Evolutionary conservation across 1,140 invertebrate genomes (phyloP), one percentile per base, ranked within the genome.

Genomic region (Calliphora vicina): DNA sequence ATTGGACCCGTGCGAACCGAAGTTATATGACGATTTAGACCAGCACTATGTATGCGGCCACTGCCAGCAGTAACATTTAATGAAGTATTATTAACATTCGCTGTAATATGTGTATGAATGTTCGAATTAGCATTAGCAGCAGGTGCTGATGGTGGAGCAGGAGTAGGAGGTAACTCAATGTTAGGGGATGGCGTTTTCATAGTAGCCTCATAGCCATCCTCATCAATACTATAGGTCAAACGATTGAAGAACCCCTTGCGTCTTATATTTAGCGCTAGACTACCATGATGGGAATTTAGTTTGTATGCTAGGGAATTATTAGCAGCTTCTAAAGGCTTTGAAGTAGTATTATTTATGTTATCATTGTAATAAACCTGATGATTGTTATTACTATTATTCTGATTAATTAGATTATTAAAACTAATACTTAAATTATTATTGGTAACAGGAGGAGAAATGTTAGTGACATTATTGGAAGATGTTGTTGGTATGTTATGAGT

Each of bases 191-290:
- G 23, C 9, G 80, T 81, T 26, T 81, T 78, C 35, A 78, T 78
- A 43, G 42, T 23, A 12, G 72, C 81, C 27, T 76, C 73, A 45
- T 82, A 82, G 20, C 73, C 83, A 72, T 81, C 78, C 42, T 85
- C 84, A 74, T 85, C 84, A 35, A 84, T 84, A 81, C 89, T 89
- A 45, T 84, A 84, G 82, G 84, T 87, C 81, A 61, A 81, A 73
- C 87, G 85, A 84, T 84, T 84, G 76, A 74, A 45, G 29, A 85
- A 85, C 10, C 84, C 84, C 73, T 85, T 85, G 13, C 84, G 80
- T 80, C 50, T 76, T 43, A 85, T 83, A 85, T 82, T 86, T 84
- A 23, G 80, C 80, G 83, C 20, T 23, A 78, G 35, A n/a, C 20
- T 43, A 43, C 35, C 35, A 20, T 23, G 27, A 35, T 35, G 27